These are phyloP conservation scores for Bos indicus DNA, from an alignment of 2,113 vertebrate species.

Conservation along the genomic window DNA sequence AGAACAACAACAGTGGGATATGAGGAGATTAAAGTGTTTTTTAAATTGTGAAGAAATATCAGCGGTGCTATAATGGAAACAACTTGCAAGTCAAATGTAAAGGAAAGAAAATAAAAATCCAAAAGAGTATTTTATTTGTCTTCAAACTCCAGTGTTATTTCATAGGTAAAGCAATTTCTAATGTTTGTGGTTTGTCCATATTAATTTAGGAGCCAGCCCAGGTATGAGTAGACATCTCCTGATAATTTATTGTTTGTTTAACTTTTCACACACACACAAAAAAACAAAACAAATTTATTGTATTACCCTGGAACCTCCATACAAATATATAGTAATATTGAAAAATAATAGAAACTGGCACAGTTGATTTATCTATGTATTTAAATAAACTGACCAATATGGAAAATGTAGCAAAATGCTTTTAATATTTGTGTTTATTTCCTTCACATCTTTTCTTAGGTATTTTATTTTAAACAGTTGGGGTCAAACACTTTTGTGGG, in stretches of 20 bases:
- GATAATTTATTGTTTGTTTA: conserved; percentile 21
- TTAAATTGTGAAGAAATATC: neutral
- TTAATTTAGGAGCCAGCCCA: neutral
- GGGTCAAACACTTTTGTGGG: neutral
- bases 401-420: neutral
- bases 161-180: neutral
- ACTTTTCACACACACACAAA: neutral
- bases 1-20: neutral
- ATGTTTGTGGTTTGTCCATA: neutral
- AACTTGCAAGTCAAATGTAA: neutral
- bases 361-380: neutral
- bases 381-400: conserved; percentile 6
- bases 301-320: neutral
- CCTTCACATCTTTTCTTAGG: neutral
- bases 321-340: neutral
- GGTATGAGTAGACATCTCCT: neutral
- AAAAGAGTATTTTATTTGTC: neutral
- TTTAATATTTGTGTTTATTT: neutral
- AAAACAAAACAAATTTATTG: neutral
- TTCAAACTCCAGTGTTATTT: neutral
- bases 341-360: neutral
- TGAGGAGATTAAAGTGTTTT: neutral
- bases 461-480: neutral
- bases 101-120: neutral
- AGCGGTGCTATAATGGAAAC: neutral